phyloP scores from a whole-genome alignment of 2,888 invertebrate species.

The Nomada ruficornis region DNA sequence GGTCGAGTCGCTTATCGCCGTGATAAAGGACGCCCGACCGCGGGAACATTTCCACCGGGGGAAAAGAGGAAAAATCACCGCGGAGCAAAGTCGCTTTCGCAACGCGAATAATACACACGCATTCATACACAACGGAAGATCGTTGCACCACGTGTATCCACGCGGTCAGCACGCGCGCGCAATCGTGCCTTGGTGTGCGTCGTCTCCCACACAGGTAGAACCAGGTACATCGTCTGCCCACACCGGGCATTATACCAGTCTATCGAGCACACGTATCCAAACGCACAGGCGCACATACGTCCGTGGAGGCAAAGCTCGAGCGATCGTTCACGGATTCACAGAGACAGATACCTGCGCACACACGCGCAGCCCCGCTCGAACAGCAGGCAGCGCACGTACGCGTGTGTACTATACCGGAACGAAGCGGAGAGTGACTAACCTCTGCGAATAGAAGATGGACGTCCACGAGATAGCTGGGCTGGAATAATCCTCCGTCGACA shows the following conservation, averaged over 20 bases:
- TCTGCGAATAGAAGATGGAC: constrained; percentile 73
- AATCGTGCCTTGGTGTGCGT: no score
- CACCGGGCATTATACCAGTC: constrained; percentile 7
- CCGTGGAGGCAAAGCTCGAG: constrained; percentile 13
- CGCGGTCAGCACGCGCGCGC: constrained; percentile 25
- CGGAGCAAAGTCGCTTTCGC: constrained; percentile 53
- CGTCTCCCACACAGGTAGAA: neutral
- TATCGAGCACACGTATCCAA: constrained; percentile 1
- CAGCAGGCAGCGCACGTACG: constrained; percentile 33
- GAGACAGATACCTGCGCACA: constrained; percentile 1
- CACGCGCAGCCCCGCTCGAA: neutral
- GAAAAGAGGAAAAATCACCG: constrained; percentile 28
- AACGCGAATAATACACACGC: constrained; percentile 48
- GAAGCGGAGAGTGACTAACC: constrained; percentile 71
- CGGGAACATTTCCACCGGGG: constrained; percentile 6
- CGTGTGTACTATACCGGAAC: constrained; percentile 70
- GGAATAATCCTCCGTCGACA: constrained; percentile 55
- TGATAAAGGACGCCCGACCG: constrained; percentile 1
- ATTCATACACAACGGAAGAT: constrained; percentile 37
- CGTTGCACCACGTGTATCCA: constrained; percentile 50
- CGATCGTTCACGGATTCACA: constrained; percentile 8
- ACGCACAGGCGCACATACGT: constrained; percentile 16
- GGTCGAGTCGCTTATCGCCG: neutral
- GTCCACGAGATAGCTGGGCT: constrained; percentile 34
- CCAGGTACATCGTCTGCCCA: constrained; percentile 29